Evolutionary conservation across 2,888 invertebrate genomes (phyloP).

Genomic region (Thera britannica): DNA sequence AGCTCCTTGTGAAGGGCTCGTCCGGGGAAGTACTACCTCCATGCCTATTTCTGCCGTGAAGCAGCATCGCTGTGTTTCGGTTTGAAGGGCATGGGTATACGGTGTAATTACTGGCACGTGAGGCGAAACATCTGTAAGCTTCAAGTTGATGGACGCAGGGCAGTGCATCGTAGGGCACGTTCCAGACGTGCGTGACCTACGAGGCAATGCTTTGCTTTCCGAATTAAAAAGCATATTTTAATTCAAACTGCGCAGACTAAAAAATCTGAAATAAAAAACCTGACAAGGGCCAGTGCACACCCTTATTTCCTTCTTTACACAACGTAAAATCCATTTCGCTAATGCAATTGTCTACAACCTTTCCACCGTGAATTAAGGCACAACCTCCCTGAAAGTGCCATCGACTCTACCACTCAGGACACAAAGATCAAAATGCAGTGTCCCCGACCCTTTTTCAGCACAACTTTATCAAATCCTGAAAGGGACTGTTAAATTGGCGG

Average conservation of each 20-base stretch:
- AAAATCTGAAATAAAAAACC: neutral
- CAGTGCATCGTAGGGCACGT: too few species aligned
- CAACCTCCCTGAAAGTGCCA: slow-evolving; percentile 9
- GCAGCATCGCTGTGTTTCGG: too few species aligned
- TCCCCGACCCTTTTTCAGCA: slow-evolving; percentile 8
- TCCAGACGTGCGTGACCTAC: too few species aligned
- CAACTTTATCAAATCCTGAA: slow-evolving; percentile 29
- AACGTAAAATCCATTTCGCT: slow-evolving; percentile 30
- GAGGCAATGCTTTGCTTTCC: too few species aligned
- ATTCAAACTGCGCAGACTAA: neutral
- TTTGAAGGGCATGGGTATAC: too few species aligned
- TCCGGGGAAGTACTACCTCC: too few species aligned
- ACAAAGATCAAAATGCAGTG: slow-evolving; percentile 10
- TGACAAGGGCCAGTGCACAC: slow-evolving; percentile 10
- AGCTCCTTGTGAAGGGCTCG: too few species aligned
- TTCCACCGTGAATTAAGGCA: slow-evolving; percentile 19
- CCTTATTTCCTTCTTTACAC: slow-evolving; percentile 20
- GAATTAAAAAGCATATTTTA: too few species aligned
- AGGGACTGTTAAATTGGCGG: slow-evolving; percentile 34
- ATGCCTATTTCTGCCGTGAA: too few species aligned
- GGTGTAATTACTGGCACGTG: too few species aligned
- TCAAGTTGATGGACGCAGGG: too few species aligned
- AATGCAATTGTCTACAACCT: slow-evolving; percentile 33
- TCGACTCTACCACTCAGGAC: slow-evolving; percentile 6
- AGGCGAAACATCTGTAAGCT: too few species aligned